Evolutionary conservation across 2,888 invertebrate genomes (phyloP).

Genomic region (Ochropleura plecta): DNA sequence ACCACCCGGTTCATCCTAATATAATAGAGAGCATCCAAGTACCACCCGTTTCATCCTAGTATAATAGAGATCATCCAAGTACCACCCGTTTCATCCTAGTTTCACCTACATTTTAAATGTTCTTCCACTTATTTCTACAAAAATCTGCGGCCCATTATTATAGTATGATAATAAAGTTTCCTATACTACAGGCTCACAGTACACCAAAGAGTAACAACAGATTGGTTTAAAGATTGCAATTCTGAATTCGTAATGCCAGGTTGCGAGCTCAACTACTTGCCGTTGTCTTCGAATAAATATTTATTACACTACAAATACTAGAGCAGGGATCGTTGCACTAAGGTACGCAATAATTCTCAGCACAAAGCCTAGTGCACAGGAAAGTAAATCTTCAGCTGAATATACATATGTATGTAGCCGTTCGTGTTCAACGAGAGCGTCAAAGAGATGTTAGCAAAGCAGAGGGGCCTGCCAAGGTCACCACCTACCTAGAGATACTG

Average conservation of each 20-base stretch:
- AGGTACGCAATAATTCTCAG: conserved; percentile 12
- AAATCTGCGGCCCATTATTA: not conserved
- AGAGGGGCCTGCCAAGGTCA: too few species aligned
- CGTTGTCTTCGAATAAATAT: conserved; percentile 56
- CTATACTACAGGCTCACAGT: conserved; percentile 5
- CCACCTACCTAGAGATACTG: too few species aligned
- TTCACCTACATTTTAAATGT: too few species aligned
- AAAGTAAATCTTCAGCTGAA: not conserved
- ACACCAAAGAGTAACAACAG: conserved; percentile 26
- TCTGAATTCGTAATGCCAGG: conserved; percentile 59
- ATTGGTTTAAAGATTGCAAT: conserved; percentile 53
- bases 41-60: too few species aligned
- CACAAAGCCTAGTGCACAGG: not conserved
- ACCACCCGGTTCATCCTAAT: too few species aligned
- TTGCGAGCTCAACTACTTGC: conserved; percentile 36
- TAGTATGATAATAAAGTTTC: conserved; percentile 19
- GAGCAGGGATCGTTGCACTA: conserved; percentile 5
- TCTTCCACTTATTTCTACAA: too few species aligned
- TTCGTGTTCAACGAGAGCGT: too few species aligned
- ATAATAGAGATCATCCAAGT: too few species aligned
- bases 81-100: too few species aligned
- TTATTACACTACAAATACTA: conserved; percentile 39
- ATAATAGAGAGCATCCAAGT: too few species aligned
- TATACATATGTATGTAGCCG: not conserved
- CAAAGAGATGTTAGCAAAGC: too few species aligned